Evolutionary conservation across 1,140 invertebrate genomes (phyloP), one percentile per base, ranked within the genome.

Genomic region (Daktulosphaira vitifoliae): DNA sequence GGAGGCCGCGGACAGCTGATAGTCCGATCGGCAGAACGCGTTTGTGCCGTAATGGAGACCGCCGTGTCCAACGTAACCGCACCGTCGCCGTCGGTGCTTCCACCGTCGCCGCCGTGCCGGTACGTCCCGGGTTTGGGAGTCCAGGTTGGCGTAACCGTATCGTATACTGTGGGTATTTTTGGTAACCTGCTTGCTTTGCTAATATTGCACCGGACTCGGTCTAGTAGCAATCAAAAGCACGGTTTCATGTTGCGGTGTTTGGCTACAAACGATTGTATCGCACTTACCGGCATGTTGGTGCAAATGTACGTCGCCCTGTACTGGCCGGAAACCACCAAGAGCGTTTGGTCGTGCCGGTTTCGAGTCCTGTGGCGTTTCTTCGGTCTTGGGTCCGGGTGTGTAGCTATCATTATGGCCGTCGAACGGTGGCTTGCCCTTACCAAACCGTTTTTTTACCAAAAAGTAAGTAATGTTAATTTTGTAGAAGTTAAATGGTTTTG

Each of bases 381-480:
- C 74, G 89, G 89, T 7, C 78, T 92, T 2, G 88, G 88, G 62
- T 90, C 88, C 20, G 89, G 89, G 6, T 89, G 86, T 74, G 88
- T 92, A 44, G 87, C 89, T 15, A 82, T 88, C 70, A 86, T 90
- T 5, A 92, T 92, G 89, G 89, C 89, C 1, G 80, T 84, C 16
- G 89, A 92, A 74, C 78, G 89, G 65, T 92, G 87, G 82, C 78
- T 91, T 67, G 89, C 89, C 3, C 79, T 92, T 52, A 89, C 88
- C 0, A 81, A 84, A 68, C 89, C 89, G n/a, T 92, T 92, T 72
- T 78, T 88, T 64, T 92, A 91, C 75, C 88, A 90, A 74, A 88
- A 89, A 84, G 89, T 91, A 76, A 76, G 75, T 65, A 25, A n/a
- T n/a, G n/a, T n/a, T n/a, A n/a, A 33, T 23, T 38, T 13, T 49